Evolutionary conservation across 2,113 vertebrate species (phyloP), one percentile per base, ranked within the genome.

Genomic region (Tachysurus vachellii): DNA sequence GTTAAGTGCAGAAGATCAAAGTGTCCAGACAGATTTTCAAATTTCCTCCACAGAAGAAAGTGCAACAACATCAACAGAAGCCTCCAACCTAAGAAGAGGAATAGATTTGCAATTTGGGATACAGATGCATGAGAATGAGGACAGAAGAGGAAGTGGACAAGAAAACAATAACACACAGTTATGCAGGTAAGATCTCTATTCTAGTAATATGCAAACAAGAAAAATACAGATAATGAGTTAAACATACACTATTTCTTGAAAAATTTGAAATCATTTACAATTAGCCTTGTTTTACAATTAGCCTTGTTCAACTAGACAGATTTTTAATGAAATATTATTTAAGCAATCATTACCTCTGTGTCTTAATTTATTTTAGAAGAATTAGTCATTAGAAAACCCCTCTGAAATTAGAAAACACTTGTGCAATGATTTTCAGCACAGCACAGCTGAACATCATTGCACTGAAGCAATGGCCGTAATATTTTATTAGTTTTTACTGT

Each of bases 71-170:
- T 4, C 76, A 87, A 86, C 44, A 86, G 23, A 10, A 76, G 42
- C 73, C 17, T 76, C n/a, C 17, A 31, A 75, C 26, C 19, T 31
- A 36, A 26, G 19, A 61, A 75, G 77, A 87, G 54, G 12, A 12
- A 79, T 5, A 79, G 50, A 79, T 64, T 23, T 80, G 26, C 36
- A 75, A 0, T 56, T 76, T 44, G 44, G 44, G 1, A 76, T 50
- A 56, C 50, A 54, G n/a, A 92, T 93, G 94, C 95, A 92, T 17
- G 42, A 7, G 21, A 6, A 68, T n/a, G 16, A 26, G 26, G 71
- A 17, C 10, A 23, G 19, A 68, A 17, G 17, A 54, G 26, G 26
- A 3, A 26, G 3, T 1, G 28, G 14, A 80, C n/a, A 86, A 56
- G 62, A 13, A 56, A 64, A 42, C 44, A 21, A 0, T 4, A 23